A percentile compares a stretch with the other conserved stretches of the same genome.
Evolutionary conservation across 2,888 invertebrate genomes (phyloP).

Genomic region (Drosophila acutilabella): DNA sequence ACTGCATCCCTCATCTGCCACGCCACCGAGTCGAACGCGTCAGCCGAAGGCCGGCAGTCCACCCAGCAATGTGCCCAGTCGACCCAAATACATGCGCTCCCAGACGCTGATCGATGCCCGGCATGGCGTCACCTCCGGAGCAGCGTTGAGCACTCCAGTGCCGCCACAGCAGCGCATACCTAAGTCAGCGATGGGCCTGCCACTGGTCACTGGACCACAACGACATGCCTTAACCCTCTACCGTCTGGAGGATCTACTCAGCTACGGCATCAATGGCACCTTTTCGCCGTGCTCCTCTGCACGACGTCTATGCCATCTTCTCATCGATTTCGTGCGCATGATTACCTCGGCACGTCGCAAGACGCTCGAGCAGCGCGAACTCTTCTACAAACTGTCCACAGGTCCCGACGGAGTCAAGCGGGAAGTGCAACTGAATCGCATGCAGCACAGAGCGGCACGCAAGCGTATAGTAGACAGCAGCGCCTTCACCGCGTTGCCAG

Average conservation of each 20-base stretch:
- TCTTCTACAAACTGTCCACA: constrained; percentile 88
- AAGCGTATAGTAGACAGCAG: constrained; percentile 90
- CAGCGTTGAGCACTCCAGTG: constrained; percentile 33
- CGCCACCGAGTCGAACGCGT: constrained; percentile 59
- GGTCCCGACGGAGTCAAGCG: constrained; percentile 86
- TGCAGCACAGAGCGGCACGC: constrained; percentile 89
- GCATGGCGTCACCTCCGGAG: constrained; percentile 60
- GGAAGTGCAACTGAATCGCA: constrained; percentile 87
- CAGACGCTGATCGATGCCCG: constrained; percentile 85
- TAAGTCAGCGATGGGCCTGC: constrained; percentile 87
- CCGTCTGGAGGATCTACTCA: constrained; percentile 90
- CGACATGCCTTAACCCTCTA: constrained; percentile 91
- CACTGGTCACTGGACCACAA: constrained; percentile 90
- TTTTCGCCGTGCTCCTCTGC: constrained; percentile 88
- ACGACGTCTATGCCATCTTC: constrained; percentile 89
- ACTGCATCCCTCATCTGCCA: constrained; percentile 72
- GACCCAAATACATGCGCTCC: constrained; percentile 85
- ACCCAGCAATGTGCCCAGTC: constrained; percentile 76
- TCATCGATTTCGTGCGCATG: constrained; percentile 91
- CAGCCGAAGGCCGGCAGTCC: constrained; percentile 65
- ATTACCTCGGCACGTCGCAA: constrained; percentile 93
- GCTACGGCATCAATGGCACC: constrained; percentile 88
- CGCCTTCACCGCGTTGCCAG: constrained; percentile 89
- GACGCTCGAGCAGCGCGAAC: constrained; percentile 92
- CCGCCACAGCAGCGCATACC: constrained; percentile 81